Base-by-base conservation (phyloP, 2,888 invertebrate genomes). In the Isotomurus palustris region DNA sequence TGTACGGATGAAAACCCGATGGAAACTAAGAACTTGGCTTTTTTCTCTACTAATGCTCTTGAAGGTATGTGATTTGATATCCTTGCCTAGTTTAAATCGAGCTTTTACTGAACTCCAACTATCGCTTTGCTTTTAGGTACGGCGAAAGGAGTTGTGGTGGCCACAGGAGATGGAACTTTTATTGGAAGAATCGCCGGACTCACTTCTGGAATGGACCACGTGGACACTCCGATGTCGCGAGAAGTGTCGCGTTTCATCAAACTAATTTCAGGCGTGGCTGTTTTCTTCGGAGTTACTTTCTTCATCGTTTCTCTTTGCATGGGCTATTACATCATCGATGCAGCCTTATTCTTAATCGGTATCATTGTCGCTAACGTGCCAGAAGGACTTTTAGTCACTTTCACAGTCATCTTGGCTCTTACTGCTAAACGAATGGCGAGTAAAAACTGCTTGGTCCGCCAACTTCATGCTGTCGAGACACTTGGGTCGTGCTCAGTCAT, bases 361-460 rank as follows among this genome's bases (percentile, higher is more conserved):
- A 64, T 69, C 38, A 67, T 69, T 19, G 64, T 66, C 4, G 69
- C 69, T 1, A 63, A 64, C 36, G 64, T 68, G 0, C 65, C 66
- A 3, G 65, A 64, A 52, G 65, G 67, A 24, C 59, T 69, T 10
- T 53, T 66, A 14, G 65, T 69, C 1, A 66, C 66, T 2, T 62
- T 66, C 28, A 65, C 79, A 74, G 78, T 82, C 21, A 85, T 86
- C 71, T 75, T 88, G 65, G 87, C 87, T 0, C 77, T 89, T 58
- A 87, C 87, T 5, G 87, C 88, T 28, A 86, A 87, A 74, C 79
- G 85, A 72, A 88, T 87, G 87, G 87, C 88, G 6, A 79, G 79
- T 40, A 87, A 87, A 76, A 88, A 88, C 73, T 40, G 40, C 43
- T 24, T 43, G 6, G 86, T 88, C 5, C 87, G 87, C 75, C 87